A percentile compares a stretch with the other conserved stretches of the same genome.
These are phyloP conservation scores for Aphaenogaster rudis DNA, from an alignment of 1,140 invertebrate species.

Conservation along the genomic window DNA sequence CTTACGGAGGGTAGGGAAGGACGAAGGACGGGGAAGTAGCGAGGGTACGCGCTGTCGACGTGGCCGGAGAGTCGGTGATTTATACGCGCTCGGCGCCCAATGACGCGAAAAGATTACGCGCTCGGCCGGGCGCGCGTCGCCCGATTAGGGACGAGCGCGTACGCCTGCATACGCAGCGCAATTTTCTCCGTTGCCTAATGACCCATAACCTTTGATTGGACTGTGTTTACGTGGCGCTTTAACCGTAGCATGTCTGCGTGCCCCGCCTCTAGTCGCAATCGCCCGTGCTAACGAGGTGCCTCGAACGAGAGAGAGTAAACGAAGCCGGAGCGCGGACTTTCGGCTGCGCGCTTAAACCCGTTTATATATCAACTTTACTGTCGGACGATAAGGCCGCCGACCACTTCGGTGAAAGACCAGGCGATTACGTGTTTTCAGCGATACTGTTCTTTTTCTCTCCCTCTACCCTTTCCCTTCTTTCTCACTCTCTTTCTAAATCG, in stretches of 20 bases:
- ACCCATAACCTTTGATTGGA: slow-evolving; percentile 85
- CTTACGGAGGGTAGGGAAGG: slow-evolving; percentile 32
- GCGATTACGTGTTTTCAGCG: slow-evolving; percentile 31
- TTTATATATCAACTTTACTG: slow-evolving; percentile 69
- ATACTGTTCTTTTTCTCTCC: not conserved
- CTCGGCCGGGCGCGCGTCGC: slow-evolving; percentile 63
- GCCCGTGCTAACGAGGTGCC: slow-evolving; percentile 62
- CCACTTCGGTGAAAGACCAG: slow-evolving; percentile 38
- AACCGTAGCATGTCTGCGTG: slow-evolving; percentile 43
- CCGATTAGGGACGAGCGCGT: slow-evolving; percentile 70
- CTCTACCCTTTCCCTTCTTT: not conserved
- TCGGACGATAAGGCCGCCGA: slow-evolving; percentile 52
- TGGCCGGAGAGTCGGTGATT: slow-evolving; percentile 75
- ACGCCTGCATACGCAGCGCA: slow-evolving; percentile 81
- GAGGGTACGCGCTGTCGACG: slow-evolving; percentile 67
- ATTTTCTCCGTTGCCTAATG: slow-evolving; percentile 86
- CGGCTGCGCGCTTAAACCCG: slow-evolving; percentile 14
- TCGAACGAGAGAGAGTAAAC: slow-evolving; percentile 33
- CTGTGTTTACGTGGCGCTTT: slow-evolving; percentile 82
- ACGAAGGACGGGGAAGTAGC: not conserved
- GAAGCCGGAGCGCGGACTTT: slow-evolving; percentile 27
- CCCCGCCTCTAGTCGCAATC: slow-evolving; percentile 10
- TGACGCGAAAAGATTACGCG: slow-evolving; percentile 85
- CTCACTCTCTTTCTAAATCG: not conserved
- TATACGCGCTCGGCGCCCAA: slow-evolving; percentile 81